These are phyloP conservation scores for Sebastes iracundus DNA, from an alignment of 2,797 vertebrate genomes.

Conservation along the genomic window DNA sequence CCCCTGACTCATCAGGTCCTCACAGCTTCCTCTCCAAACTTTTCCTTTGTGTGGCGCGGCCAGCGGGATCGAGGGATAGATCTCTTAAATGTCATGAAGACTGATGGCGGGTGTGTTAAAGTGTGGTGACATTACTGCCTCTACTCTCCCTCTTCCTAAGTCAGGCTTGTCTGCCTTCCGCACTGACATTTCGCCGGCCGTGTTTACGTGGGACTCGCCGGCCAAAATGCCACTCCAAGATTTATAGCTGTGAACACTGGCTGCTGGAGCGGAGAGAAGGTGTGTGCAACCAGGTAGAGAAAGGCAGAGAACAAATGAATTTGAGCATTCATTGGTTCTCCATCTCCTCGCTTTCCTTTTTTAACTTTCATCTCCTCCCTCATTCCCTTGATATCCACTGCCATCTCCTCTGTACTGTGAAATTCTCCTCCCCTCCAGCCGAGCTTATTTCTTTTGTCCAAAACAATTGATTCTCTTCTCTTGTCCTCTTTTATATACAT, in stretches of 20 bases:
- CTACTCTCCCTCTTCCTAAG: constrained; percentile 70
- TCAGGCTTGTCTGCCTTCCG: constrained; percentile 75
- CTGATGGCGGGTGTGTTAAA: constrained; percentile 73
- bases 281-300: constrained; percentile 58
- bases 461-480: not conserved
- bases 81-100: constrained; percentile 80
- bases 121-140: constrained; percentile 81
- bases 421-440: constrained; percentile 25
- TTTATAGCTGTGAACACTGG: constrained; percentile 77
- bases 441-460: not conserved
- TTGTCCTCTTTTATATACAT: not conserved
- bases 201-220: constrained; percentile 70
- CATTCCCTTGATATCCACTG: constrained; percentile 23
- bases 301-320: constrained; percentile 63
- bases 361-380: constrained; percentile 30
- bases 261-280: constrained; percentile 57
- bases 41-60: constrained; percentile 33
- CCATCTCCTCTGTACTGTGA: constrained; percentile 57
- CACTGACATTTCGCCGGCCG: constrained; percentile 77
- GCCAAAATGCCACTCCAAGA: constrained; percentile 78
- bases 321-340: constrained; percentile 42
- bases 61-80: constrained; percentile 50
- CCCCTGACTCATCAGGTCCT: constrained; percentile 38
- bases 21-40: constrained; percentile 27
- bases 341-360: constrained; percentile 36